Evolutionary conservation across 2,113 vertebrate genomes (phyloP), one percentile per base, ranked within the genome.

Genomic region (Poeciliopsis prolifica): DNA sequence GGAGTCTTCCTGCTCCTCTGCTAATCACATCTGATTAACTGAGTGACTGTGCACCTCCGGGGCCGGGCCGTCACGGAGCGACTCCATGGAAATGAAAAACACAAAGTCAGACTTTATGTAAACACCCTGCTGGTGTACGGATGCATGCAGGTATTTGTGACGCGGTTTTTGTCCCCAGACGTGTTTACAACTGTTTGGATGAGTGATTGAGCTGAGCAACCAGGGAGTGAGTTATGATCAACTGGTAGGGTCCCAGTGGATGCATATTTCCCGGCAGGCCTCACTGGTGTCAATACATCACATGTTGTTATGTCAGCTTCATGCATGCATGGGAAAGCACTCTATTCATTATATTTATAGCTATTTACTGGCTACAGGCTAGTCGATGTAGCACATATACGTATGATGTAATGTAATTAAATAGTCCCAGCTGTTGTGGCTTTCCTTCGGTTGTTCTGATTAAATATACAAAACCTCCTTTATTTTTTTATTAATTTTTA

Each of bases 191-290:
- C 22, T 9, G 22, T 58, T 58, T 58, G 22, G n/a, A 24, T 30
- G 61, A 30, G 26, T 15, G 35, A 17, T 48, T 19, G 19, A 37
- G 72, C 77, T 68, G 77, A 70, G 70, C 75, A 65, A 92, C 88
- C 82, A 90, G 87, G 86, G 91, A 91, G 84, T 87, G 69, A 91
- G 90, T 90, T 87, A 91, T 74, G 71, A 60, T 30, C 81, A 88
- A 74, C 74, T 85, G 89, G 77, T 80, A 84, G 75, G 85, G 72
- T 86, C 75, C 80, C 74, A 83, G 31, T 65, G 72, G 77, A 83
- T 44, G 29, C 70, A 68, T 78, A 68, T 88, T 83, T 83, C 75
- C 79, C 85, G 82, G 77, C 78, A 87, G 80, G 71, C 84, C 66
- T 58, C 71, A 70, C 68, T 42, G 68, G 68, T 66, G 72, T 75